Conservation (phyloP, 2,113 vertebrate species). For the Nesoenas mayeri region DNA sequence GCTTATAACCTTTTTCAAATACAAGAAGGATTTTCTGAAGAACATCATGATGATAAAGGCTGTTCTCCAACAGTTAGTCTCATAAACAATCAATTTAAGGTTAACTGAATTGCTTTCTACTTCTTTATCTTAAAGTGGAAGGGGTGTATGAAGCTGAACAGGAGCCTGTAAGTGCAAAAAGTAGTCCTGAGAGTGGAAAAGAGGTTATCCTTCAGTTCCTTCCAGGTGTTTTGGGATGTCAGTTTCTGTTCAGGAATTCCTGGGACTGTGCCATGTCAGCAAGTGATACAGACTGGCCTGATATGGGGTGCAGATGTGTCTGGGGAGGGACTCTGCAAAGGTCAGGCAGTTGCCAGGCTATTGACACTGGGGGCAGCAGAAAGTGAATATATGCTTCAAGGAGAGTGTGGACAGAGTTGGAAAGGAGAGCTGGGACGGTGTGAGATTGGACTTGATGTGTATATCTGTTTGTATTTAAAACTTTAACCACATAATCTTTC, state of each 20-base stretch:
- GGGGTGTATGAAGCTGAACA: background rate
- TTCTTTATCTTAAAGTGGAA: background rate
- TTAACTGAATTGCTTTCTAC: background rate
- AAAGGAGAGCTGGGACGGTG: background rate
- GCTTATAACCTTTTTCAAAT: background rate
- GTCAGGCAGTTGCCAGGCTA: background rate
- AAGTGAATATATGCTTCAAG: background rate
- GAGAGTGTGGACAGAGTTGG: background rate
- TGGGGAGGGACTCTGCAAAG: background rate
- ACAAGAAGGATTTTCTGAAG: background rate
- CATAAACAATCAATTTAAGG: background rate
- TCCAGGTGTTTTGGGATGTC: background rate
- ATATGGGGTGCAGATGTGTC: rapidly evolving
- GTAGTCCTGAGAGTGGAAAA: background rate
- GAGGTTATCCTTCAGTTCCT: background rate
- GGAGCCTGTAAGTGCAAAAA: background rate
- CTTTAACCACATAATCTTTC: background rate
- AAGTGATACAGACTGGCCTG: background rate
- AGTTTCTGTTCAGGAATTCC: background rate
- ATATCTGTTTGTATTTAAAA: background rate
- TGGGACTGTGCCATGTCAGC: background rate
- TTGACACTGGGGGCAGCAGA: background rate
- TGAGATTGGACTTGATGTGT: background rate
- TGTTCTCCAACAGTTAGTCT: background rate
- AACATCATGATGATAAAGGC: background rate